These are phyloP conservation scores for Augiades crinisus DNA, from an alignment of 2,888 invertebrate species.

Conservation along the genomic window DNA sequence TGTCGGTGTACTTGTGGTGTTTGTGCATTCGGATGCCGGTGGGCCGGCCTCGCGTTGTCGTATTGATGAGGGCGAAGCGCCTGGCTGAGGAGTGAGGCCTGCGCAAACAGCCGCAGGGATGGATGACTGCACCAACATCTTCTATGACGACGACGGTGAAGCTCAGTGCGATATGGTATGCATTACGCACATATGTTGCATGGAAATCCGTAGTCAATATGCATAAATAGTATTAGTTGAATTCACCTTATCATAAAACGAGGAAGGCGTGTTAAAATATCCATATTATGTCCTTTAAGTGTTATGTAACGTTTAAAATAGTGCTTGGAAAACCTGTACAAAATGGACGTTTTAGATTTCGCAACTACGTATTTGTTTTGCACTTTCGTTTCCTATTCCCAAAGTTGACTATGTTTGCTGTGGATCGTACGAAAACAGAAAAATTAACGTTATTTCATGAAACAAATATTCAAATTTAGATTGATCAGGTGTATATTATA, in stretches of 20 bases:
- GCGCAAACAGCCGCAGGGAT: conserved; percentile 61
- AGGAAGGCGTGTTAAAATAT: background rate
- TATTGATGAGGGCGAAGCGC: conserved; percentile 71
- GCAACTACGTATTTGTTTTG: conserved; percentile 5
- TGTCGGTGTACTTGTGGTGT: conserved; percentile 48
- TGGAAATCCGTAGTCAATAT: background rate
- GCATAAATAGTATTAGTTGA: background rate
- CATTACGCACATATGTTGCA: conserved; percentile 34
- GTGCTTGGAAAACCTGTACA: conserved; percentile 30
- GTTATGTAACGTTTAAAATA: conserved; percentile 32
- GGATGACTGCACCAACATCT: conserved; percentile 76
- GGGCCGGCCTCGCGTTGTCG: conserved; percentile 57
- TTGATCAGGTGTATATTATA: background rate
- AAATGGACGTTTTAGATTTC: conserved; percentile 32
- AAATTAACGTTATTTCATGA: background rate
- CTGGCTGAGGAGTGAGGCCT: conserved; percentile 55
- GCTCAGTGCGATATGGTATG: conserved; percentile 78
- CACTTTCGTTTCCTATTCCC: background rate
- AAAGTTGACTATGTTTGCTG: too few species aligned
- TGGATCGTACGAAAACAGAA: background rate
- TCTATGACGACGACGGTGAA: conserved; percentile 80
- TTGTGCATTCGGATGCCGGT: conserved; percentile 74
- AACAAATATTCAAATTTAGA: background rate
- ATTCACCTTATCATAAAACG: background rate
- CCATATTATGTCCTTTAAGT: background rate